Percentiles rank a stretch among this genome's conserved stretches.
These are phyloP conservation scores for Steinernema carpocapsae DNA, from an alignment of 2,888 invertebrate genomes.

Conservation along the genomic window DNA sequence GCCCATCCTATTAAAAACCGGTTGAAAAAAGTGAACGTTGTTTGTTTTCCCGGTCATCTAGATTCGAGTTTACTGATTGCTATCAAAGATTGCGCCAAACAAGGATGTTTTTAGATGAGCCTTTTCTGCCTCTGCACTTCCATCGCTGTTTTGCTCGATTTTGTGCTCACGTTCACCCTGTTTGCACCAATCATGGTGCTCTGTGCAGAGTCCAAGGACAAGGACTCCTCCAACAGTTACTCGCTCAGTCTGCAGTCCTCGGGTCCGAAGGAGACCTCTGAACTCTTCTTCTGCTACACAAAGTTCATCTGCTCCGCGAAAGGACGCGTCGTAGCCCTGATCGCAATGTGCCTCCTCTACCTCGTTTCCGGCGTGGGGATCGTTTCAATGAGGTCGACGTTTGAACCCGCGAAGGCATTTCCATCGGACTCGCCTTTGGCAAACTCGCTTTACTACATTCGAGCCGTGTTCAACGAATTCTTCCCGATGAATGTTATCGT, in stretches of 20 bases:
- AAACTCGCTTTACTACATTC: conserved; percentile 47
- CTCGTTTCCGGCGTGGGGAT: conserved; percentile 47
- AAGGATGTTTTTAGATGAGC: conserved; percentile 56
- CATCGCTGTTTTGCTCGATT: conserved; percentile 65
- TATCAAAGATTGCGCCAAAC: no score
- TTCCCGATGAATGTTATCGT: conserved; percentile 65
- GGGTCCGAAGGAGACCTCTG: not conserved
- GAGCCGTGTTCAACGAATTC: conserved; percentile 64
- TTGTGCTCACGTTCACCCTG: conserved; percentile 65
- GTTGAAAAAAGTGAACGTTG: no score
- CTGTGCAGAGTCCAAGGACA: not conserved
- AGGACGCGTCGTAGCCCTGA: conserved; percentile 42
- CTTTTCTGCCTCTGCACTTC: conserved; percentile 66
- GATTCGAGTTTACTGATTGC: no score
- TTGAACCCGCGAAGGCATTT: conserved; percentile 66
- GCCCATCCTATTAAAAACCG: not conserved
- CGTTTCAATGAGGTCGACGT: conserved; percentile 49
- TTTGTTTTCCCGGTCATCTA: no score
- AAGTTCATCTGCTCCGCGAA: conserved; percentile 47
- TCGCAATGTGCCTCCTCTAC: conserved; percentile 43
- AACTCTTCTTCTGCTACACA: conserved; percentile 37
- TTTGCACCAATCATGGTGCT: conserved; percentile 50
- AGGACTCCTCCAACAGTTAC: not conserved
- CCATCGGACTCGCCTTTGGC: conserved; percentile 64
- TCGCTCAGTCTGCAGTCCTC: not conserved